phyloP scores from a whole-genome alignment of 1,140 invertebrate genomes.

The Halyomorpha halys region DNA sequence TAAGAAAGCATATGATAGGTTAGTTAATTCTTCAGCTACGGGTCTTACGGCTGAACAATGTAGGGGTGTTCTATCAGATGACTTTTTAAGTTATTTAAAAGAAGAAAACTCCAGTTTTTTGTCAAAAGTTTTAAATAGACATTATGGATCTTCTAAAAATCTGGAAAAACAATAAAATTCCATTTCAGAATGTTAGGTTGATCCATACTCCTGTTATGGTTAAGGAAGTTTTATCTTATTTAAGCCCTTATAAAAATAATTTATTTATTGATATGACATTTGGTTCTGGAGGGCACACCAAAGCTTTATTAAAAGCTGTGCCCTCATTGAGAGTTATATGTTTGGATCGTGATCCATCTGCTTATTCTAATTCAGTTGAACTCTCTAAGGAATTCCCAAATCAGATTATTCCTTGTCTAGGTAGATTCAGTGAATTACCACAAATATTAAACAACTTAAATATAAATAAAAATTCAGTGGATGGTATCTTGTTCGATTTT shows the following conservation, averaged over 20 bases:
- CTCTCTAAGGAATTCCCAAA: slow-evolving; percentile 54
- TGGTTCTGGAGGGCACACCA: slow-evolving; percentile 82
- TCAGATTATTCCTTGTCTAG: slow-evolving; percentile 63
- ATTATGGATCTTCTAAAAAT: slow-evolving; percentile 1
- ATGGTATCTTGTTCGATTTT: slow-evolving; percentile 85
- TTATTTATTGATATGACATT: slow-evolving; percentile 83
- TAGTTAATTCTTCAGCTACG: slow-evolving; percentile 47
- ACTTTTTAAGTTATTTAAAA: slow-evolving; percentile 45
- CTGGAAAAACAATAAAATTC: slow-evolving; percentile 8
- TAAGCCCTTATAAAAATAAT: slow-evolving; percentile 50
- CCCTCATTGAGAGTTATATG: slow-evolving; percentile 54
- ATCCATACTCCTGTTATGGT: slow-evolving; percentile 60
- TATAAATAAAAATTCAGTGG: slow-evolving; percentile 54
- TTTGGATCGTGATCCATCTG: slow-evolving; percentile 79
- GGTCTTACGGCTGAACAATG: slow-evolving; percentile 61
- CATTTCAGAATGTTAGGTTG: slow-evolving; percentile 5
- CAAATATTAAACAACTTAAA: slow-evolving; percentile 48
- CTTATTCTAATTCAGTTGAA: slow-evolving; percentile 53
- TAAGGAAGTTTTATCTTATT: slow-evolving; percentile 54
- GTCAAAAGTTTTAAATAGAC: slow-evolving; percentile 18
- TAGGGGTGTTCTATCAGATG: slow-evolving; percentile 54
- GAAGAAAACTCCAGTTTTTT: slow-evolving; percentile 23
- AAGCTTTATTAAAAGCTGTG: slow-evolving; percentile 45
- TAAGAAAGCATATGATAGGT: slow-evolving; percentile 49
- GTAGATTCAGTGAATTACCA: slow-evolving; percentile 79